These are phyloP conservation scores for Apis laboriosa DNA, from an alignment of 1,140 invertebrate species.

Conservation along the genomic window DNA sequence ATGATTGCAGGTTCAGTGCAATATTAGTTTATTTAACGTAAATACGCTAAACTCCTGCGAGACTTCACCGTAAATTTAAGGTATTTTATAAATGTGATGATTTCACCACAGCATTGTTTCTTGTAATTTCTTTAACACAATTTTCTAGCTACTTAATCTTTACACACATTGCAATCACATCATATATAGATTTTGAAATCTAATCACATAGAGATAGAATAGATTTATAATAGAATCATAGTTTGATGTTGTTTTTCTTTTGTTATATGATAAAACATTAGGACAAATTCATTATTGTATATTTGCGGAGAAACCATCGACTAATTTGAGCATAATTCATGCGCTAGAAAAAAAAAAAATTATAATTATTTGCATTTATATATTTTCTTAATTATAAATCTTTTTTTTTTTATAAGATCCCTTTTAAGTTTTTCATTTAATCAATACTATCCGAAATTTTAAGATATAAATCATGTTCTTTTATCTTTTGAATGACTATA, in stretches of 20 bases:
- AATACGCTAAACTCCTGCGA: slow-evolving; percentile 4
- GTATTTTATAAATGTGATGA: neutral
- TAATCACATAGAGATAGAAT: slow-evolving; percentile 53
- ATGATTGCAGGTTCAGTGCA: slow-evolving; percentile 34
- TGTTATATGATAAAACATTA: slow-evolving; percentile 9
- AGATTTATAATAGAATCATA: slow-evolving; percentile 50
- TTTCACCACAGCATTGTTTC: neutral
- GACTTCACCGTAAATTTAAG: neutral
- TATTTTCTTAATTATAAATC: slow-evolving; percentile 15
- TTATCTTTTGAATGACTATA: neutral
- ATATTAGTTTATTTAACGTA: slow-evolving; percentile 18
- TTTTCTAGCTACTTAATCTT: slow-evolving; percentile 25
- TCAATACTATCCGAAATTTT: neutral
- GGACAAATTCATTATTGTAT: neutral
- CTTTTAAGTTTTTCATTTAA: neutral
- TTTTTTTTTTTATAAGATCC: neutral
- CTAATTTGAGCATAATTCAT: slow-evolving; percentile 5
- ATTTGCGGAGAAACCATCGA: neutral
- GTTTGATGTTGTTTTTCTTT: slow-evolving; percentile 27
- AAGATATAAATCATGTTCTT: neutral
- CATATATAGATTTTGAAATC: neutral
- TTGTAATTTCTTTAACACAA: slow-evolving; percentile 34
- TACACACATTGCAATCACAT: slow-evolving; percentile 18
- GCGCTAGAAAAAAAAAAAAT: slow-evolving; percentile 5
- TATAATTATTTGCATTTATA: slow-evolving; percentile 6